Evolutionary conservation across 35 echinoderm and acorn worm species (phyloP), one percentile per base, ranked within the genome.

Genomic region (Amphiura filiformis): DNA sequence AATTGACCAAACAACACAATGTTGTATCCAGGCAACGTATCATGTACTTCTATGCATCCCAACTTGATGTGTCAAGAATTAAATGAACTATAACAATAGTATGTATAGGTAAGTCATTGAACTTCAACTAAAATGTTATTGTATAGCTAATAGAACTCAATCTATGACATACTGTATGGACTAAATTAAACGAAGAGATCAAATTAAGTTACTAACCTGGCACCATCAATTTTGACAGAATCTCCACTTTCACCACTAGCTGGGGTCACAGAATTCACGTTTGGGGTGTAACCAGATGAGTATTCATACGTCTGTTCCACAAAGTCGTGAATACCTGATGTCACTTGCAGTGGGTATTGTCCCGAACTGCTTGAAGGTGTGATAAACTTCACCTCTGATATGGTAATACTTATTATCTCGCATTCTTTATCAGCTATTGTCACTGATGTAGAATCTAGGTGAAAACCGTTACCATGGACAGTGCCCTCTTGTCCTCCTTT

Each of bases 401-500:
- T 78, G 37, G 79, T 92, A 3, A 98, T 77, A 26, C 80, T 88
- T 32, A 81, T 31, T 70, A 98, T 87, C 32, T 34, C 44, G 36
- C 96, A 98, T 11, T 81, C 78, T 38, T 39, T 83, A 37, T 75
- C 77, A 40, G 39, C 84, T 20, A 98, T 89, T 4, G 39, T 38
- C 0, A 98, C 93, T 0, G 18, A 17, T 0, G 88, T 92, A 49
- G 82, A 44, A 4, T 84, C 89, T 0, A 39, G 57, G 44, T 90
- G 34, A 64, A 98, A 98, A 35, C 96, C 96, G 35, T 86, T 98
- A 35, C 96, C 96, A 32, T 22, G 20, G 75, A 98, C 88, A 1
- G 92, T 98, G 35, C 94, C 65, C 13, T 82, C 31, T 56, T 91
- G 90, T 9, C 96, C 96, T 12, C 96, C 96, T 31, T 84, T 49